Evolutionary conservation across 2,888 invertebrate species (phyloP).

Genomic region (Acanthoscelides obtectus): DNA sequence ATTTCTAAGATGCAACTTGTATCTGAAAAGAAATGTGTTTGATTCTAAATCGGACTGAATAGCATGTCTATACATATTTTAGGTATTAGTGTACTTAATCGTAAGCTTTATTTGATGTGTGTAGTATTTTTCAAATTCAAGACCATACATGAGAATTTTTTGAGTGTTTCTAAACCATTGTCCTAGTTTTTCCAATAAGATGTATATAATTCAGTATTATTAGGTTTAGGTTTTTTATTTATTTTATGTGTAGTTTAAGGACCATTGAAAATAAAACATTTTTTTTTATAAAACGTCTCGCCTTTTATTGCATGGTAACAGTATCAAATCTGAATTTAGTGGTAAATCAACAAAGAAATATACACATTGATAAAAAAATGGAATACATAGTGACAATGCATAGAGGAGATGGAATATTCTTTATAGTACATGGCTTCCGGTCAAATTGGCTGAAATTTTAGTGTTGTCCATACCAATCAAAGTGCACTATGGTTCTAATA

Average conservation of each 20-base stretch:
- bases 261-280: conserved; percentile 13
- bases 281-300: neutral
- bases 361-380: too few relatives aligned
- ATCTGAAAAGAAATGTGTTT: neutral
- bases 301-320: neutral
- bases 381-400: too few relatives aligned
- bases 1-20: conserved; percentile 1
- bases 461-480: too few relatives aligned
- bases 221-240: conserved; percentile 16
- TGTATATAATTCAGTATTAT: conserved; percentile 22
- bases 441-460: too few relatives aligned
- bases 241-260: conserved; percentile 8
- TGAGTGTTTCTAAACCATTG: conserved; percentile 1
- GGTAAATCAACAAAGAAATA: neutral
- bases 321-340: neutral
- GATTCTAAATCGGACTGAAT: neutral
- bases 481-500: too few relatives aligned
- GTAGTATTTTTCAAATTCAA: too few relatives aligned
- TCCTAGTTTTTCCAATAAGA: neutral
- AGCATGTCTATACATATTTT: neutral
- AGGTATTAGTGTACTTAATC: neutral
- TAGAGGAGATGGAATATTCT: too few relatives aligned
- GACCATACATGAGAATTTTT: neutral
- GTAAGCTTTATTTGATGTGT: neutral
- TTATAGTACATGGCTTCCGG: too few relatives aligned